Base-by-base conservation (phyloP, 2,888 invertebrate species). In the Tillus elongatus region DNA sequence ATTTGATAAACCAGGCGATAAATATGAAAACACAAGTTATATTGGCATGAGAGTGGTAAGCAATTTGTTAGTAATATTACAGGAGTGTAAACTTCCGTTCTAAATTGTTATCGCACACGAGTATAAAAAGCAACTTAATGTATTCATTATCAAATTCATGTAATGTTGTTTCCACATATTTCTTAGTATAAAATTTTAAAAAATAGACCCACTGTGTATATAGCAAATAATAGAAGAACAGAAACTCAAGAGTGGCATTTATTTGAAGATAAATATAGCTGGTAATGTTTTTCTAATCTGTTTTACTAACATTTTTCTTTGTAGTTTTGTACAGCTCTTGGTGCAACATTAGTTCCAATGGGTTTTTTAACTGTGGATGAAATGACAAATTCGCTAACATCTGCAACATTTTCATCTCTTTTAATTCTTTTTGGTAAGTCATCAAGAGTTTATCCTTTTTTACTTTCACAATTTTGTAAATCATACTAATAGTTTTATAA, bases 1-100 rank as follows among this genome's bases (percentile, higher is more conserved):
- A 0, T 96, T 95, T 70, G 88, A 89, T 53, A 93, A 93, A 64
- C 96, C 95, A 1, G 95, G 95, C 2, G 93, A 95, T 63, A 89
- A 89, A 60, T 96, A 89, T 67, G 86, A 84, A 47, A 84, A 84
- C 44, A 83, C 85, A 1, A 78, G 75, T 44, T 95, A 92, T 60
- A 70, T 91, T 50, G 95, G 95, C 46, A 96, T 96, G 95, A 75
- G 95, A 71, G 69, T 89, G 54, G 90, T 89, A 68, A 77, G 79
- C 68, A 44, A 41, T 32, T n/a, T n/a, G n/a, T 19, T 19, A 19
- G n/a, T 8, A 19, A 19, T 19, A 19, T 19, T 19, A n/a, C n/a
- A n/a, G n/a, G n/a, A n/a, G n/a, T 19, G 24, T 19, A 19, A 19
- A 19, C 6, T n/a, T n/a, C n/a, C n/a, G n/a, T n/a, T n/a, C n/a